Evolutionary conservation across 2,888 invertebrate genomes (phyloP), one percentile per base, ranked within the genome.

Genomic region (Leptopterna dolabrata): DNA sequence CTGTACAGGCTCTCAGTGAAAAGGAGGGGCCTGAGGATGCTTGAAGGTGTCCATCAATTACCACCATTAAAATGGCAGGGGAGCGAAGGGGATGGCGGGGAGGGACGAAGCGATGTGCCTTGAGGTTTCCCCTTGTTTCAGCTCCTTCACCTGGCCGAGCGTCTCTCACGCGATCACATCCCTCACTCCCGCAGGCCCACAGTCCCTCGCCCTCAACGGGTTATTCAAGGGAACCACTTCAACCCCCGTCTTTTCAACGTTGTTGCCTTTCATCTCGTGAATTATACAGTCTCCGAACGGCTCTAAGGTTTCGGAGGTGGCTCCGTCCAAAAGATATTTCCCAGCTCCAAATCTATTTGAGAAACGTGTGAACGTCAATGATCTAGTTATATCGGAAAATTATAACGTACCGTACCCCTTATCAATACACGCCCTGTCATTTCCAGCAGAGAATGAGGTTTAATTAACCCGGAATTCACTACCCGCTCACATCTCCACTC

Each of bases 61-160:
- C 41, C 73, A 19, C 73, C 73, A 73, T 73, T 73, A 73, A 73
- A 73, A 73, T 73, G 73, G 36, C 73, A 73, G 73, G 73, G 14
- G 73, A 73, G n/a, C n/a, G n/a, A n/a, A n/a, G 73, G 19, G 11
- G 29, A 16, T 55, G 7, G 55, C 55, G 4, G n/a, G 36, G 36
- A n/a, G n/a, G n/a, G n/a, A n/a, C n/a, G n/a, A n/a, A 71, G 41
- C 73, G 36, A 2, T 30, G 11, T 0, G 3, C 41, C 73, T 73
- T 73, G 73, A 9, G 73, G 73, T 73, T 36, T 73, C 41, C n/a
- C 73, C 73, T 73, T 73, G 73, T 73, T 73, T 73, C 73, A 73
- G 11, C 71, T 14, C 30, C 71, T 71, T 71, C 71, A 14, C 73
- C 16, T 19, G 36, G 41, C n/a, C 30, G 6, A 29, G 73, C 73